Evolutionary conservation across 2,888 invertebrate species (phyloP).

Genomic region (Yponomeuta evonymella): DNA sequence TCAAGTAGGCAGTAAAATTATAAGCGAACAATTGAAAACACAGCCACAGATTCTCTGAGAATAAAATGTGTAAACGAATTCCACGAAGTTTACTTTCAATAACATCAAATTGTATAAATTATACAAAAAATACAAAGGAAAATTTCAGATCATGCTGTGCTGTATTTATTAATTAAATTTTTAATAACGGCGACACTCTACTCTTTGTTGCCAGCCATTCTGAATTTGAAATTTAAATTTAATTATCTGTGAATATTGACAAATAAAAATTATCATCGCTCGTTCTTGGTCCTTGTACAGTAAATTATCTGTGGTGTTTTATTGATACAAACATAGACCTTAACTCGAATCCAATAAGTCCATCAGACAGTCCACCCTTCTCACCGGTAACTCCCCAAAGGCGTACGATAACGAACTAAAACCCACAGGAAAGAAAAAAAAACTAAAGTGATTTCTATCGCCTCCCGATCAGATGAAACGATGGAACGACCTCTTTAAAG

Average conservation of each 20-base stretch:
- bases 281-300: neutral
- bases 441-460: constrained; percentile 2
- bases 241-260: neutral
- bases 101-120: constrained; percentile 7
- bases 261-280: neutral
- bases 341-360: neutral
- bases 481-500: constrained; percentile 13
- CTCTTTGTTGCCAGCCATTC: too few relatives aligned
- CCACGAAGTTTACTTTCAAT: neutral
- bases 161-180: constrained; percentile 7
- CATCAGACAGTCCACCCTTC: neutral
- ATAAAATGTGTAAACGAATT: neutral
- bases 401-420: neutral
- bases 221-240: constrained; percentile 11
- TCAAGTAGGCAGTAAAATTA: neutral
- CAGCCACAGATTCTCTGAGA: neutral
- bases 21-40: neutral
- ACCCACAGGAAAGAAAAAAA: neutral
- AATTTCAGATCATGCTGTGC: neutral
- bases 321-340: neutral
- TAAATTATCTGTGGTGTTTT: neutral
- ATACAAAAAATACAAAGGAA: neutral
- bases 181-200: neutral
- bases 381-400: neutral
- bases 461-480: neutral